Conservation (phyloP, 2,113 vertebrate genomes). For the Chloebia gouldiae region DNA sequence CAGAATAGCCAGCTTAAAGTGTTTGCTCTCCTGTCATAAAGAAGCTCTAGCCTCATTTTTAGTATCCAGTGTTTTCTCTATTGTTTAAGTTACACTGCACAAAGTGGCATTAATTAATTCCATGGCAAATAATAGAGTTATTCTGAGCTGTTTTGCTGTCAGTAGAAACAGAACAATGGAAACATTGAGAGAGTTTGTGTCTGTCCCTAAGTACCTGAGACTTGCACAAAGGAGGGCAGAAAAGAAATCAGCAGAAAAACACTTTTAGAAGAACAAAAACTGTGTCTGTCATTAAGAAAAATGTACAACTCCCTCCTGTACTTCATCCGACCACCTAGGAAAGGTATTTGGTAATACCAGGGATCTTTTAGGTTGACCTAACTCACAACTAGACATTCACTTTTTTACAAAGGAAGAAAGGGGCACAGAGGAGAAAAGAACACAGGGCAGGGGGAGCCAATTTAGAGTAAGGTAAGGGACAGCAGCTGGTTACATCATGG, state of each 20-base stretch:
- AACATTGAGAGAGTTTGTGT: not conserved
- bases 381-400: not conserved
- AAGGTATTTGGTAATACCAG: not conserved
- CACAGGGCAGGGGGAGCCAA: rapidly evolving
- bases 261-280: not conserved
- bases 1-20: not conserved
- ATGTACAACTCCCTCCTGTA: not conserved
- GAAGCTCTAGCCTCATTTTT: not conserved
- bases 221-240: rapidly evolving
- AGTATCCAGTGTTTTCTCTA: not conserved
- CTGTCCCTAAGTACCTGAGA: not conserved
- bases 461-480: not conserved
- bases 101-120: not conserved
- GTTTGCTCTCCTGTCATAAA: not conserved
- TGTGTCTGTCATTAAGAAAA: not conserved
- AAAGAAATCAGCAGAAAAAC: not conserved
- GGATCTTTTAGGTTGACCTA: rapidly evolving
- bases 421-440: not conserved
- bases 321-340: not conserved
- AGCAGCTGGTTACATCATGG: not conserved
- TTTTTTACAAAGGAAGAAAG: not conserved
- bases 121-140: not conserved
- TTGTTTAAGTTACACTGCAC: not conserved
- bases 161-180: not conserved
- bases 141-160: not conserved